Percentiles rank a stretch among this genome's conserved stretches.
Conservation (phyloP, 2,888 invertebrate species). For the Opisthograptis luteolata region DNA sequence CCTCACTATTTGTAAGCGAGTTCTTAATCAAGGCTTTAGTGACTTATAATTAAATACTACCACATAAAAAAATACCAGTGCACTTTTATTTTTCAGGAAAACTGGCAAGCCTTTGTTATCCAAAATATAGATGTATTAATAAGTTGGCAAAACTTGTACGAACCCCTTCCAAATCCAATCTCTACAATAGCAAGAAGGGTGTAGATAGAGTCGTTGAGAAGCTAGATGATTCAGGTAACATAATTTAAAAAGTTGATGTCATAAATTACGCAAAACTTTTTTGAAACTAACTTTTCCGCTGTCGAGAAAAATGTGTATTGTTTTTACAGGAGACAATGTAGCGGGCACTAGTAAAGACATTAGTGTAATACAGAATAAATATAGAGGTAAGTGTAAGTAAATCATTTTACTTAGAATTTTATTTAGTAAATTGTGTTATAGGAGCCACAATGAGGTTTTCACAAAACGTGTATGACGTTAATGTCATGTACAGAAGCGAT, state of each 20-base stretch:
- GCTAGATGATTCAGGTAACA: conserved; percentile 36
- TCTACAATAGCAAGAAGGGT: conserved; percentile 23
- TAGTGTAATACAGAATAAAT: conserved; percentile 8
- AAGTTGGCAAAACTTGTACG: conserved; percentile 41
- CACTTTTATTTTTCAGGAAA: conserved; percentile 9
- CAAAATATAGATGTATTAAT: conserved; percentile 25
- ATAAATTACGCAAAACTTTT: too few species aligned
- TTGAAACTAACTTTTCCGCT: too few species aligned
- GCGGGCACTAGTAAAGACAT: conserved; percentile 6
- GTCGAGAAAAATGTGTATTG: too few species aligned
- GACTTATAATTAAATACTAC: too few species aligned
- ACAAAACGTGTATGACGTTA: too few species aligned
- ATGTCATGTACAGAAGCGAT: too few species aligned
- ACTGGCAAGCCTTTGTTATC: not conserved
- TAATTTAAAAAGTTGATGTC: too few species aligned
- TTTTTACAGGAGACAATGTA: conserved; percentile 18
- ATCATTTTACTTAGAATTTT: not conserved
- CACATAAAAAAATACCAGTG: too few species aligned
- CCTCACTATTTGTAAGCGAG: too few species aligned
- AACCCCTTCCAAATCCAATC: conserved; percentile 19
- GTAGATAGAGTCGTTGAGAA: conserved; percentile 15
- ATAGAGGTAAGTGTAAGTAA: conserved; percentile 19
- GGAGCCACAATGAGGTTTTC: too few species aligned
- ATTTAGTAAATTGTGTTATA: too few species aligned
- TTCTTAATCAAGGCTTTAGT: not conserved